phyloP scores from a whole-genome alignment of 2,113 vertebrate species.

The Elephas maximus region DNA sequence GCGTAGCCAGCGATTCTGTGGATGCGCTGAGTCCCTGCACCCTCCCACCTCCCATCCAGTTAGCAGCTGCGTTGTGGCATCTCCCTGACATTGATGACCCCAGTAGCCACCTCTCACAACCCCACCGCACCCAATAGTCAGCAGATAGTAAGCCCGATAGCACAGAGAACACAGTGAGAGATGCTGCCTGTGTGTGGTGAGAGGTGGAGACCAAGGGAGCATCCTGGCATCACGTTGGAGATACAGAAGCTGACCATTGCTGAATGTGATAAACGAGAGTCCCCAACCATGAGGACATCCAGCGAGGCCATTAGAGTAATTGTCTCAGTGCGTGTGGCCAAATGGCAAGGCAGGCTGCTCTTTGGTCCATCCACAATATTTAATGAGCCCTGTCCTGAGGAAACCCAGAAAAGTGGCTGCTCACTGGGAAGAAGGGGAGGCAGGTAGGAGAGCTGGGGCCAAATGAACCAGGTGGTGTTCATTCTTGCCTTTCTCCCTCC shows the following conservation, averaged over 20 bases:
- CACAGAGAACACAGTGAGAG: neutral
- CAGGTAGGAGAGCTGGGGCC: neutral
- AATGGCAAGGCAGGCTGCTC: neutral
- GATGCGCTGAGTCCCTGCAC: neutral
- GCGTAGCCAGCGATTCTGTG: neutral
- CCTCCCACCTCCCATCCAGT: too few relatives aligned
- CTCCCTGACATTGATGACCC: too few relatives aligned
- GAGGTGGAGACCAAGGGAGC: neutral
- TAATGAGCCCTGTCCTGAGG: neutral
- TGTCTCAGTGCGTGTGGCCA: rapidly evolving
- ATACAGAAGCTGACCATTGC: rapidly evolving
- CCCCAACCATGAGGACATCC: rapidly evolving
- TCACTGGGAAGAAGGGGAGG: neutral
- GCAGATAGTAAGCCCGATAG: neutral
- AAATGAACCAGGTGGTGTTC: neutral
- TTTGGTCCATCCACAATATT: rapidly evolving
- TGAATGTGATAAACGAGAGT: neutral
- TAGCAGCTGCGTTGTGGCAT: rapidly evolving
- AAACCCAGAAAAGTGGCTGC: neutral
- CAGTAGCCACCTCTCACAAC: neutral
- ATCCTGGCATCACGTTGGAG: neutral
- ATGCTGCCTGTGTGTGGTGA: neutral
- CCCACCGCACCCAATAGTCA: neutral
- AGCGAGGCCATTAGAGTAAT: neutral
- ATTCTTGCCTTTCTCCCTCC: neutral